Conservation (phyloP, 2,113 vertebrate species). For the Poecile atricapillus region DNA sequence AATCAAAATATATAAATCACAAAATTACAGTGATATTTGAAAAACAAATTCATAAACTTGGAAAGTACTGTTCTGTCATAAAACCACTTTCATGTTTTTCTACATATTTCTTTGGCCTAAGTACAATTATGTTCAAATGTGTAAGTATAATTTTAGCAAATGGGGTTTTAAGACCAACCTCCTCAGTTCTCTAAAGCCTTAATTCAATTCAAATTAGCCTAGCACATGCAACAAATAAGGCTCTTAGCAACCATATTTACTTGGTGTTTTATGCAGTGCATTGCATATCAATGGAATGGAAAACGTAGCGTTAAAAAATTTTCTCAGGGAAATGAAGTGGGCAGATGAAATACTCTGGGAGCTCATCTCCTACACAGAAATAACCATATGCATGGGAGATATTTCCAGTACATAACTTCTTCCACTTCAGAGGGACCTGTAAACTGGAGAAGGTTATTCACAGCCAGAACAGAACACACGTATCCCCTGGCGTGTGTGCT, state of each 20-base stretch:
- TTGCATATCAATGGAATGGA: background rate
- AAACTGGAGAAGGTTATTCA: background rate
- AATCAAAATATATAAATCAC: background rate
- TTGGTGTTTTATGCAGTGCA: background rate
- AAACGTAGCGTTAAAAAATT: background rate
- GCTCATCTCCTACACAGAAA: background rate
- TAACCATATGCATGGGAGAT: background rate
- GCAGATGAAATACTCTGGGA: background rate
- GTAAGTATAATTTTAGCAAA: background rate
- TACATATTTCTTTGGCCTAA: background rate
- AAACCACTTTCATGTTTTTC: background rate
- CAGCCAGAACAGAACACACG: background rate
- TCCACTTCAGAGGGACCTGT: background rate
- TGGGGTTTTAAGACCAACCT: background rate
- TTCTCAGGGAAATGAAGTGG: background rate
- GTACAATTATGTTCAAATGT: background rate
- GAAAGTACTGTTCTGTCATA: background rate
- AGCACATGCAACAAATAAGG: background rate
- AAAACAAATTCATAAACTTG: background rate
- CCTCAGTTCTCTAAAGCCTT: background rate
- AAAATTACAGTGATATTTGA: background rate
- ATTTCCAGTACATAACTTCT: background rate
- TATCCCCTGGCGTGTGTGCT: background rate
- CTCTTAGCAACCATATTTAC: background rate
- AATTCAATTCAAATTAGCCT: background rate